Base-by-base conservation (phyloP, 2,797 vertebrate species). In the Glyptemys insculpta region DNA sequence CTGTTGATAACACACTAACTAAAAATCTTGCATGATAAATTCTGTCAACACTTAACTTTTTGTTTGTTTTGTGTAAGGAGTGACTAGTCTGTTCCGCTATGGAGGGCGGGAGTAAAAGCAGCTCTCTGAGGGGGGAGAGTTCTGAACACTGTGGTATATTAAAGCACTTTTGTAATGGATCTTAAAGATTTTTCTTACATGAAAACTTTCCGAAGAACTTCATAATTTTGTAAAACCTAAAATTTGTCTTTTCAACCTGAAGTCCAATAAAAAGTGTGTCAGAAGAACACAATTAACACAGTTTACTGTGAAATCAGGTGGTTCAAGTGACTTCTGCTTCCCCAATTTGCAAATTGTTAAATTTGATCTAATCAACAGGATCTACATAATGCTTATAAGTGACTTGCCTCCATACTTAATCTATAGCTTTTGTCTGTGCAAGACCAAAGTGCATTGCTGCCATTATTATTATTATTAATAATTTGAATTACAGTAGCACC, bases 401-500 rank as follows among this genome's bases (percentile, higher is more conserved):
- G 85, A 80, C 37, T 89, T 91, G 6, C 16, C 14, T 74, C 16
- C 10, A 0, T 85, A 52, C 25, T 37, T 74, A 49, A 31, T 14
- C 74, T 12, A 5, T 49, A 49, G 9, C 80, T 12, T 47, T 3
- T 41, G 12, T 79, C 47, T 23, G 0, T 80, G 50, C 9, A 49
- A 18, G 74, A 14, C 15, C 29, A 49, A 78, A 78, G 6, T 47
- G 6, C 47, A 31, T 49, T 47, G 25, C 44, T 29, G 74, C 21
- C 23, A 25, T 74, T 25, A 7, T 47, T 37, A 37, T 12, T 41
- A 50, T 50, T 50, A 6, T 49, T 29, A 6, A 29, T 80, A 72
- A 62, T 3, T 5, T 0, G 11, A 12, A 10, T 2, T 91, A n/a
- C 23, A 49, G 80, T 25, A 80, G 44, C 0, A 0, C 19, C 4